Percentiles rank a stretch among this genome's conserved stretches.
Conservation (phyloP, 2,888 invertebrate species). For the Macrophya alboannulata region DNA sequence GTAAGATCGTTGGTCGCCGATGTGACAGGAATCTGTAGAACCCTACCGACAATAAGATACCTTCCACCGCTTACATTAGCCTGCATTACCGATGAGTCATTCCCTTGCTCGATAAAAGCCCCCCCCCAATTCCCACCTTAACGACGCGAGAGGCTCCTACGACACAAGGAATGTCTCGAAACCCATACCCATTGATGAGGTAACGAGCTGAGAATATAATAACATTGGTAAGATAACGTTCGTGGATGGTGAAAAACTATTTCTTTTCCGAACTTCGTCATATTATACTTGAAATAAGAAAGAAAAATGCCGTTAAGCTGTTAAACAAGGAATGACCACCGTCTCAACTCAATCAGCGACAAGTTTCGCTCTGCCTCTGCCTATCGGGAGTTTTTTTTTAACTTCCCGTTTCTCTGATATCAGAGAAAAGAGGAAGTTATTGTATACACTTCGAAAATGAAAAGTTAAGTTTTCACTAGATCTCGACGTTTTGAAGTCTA, state of each 20-base stretch:
- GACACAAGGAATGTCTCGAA: neutral
- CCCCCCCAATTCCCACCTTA: neutral
- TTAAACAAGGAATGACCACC: neutral
- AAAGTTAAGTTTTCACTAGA: too few relatives aligned
- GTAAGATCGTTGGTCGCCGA: neutral
- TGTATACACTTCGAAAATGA: too few relatives aligned
- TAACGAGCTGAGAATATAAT: neutral
- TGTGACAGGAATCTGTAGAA: neutral
- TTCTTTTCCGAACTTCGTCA: neutral
- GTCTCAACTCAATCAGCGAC: neutral
- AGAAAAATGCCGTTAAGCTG: neutral
- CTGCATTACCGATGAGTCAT: constrained; percentile 3
- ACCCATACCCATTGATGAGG: neutral
- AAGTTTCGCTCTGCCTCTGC: neutral
- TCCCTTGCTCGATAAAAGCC: neutral
- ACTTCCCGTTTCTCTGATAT: too few relatives aligned
- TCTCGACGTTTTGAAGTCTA: too few relatives aligned
- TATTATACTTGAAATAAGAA: neutral
- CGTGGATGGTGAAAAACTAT: neutral
- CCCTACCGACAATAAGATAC: neutral
- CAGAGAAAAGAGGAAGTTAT: too few relatives aligned
- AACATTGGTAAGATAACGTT: neutral
- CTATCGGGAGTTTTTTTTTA: too few relatives aligned
- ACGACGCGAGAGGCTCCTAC: neutral
- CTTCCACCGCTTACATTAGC: neutral